Conservation (phyloP, 2,797 vertebrate genomes). For the Vultur gryphus region DNA sequence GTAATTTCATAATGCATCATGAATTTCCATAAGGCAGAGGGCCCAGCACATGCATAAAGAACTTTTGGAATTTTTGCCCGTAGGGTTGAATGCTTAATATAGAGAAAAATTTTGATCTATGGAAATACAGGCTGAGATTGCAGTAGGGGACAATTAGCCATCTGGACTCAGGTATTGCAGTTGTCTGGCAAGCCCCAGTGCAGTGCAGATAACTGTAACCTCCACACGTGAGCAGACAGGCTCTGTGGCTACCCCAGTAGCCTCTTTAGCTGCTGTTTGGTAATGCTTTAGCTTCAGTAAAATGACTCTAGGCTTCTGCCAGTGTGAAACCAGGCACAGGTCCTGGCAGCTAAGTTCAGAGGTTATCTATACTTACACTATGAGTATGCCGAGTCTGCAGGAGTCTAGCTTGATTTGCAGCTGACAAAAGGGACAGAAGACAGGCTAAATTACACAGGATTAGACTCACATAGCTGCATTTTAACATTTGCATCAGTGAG, state of each 20-base stretch:
- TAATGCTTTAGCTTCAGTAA: background rate
- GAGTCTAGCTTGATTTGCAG: background rate
- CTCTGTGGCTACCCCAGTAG: background rate
- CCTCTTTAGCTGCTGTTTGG: background rate
- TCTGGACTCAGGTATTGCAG: background rate
- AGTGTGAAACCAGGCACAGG: background rate
- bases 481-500: background rate
- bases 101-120: background rate
- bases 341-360: background rate
- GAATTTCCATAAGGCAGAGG: conserved; percentile 28
- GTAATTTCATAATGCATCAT: conserved; percentile 20
- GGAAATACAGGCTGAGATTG: conserved; percentile 8
- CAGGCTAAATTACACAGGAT: background rate
- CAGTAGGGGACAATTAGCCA: background rate
- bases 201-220: background rate
- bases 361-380: background rate
- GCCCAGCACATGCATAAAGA: background rate
- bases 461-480: background rate
- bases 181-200: background rate
- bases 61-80: background rate
- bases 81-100: conserved; percentile 16
- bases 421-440: background rate
- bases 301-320: background rate
- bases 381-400: background rate
- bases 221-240: background rate